Percentiles rank a stretch among this genome's conserved stretches.
Evolutionary conservation across 2,797 vertebrate genomes (phyloP).

Genomic region (Bradypodion ventrale): DNA sequence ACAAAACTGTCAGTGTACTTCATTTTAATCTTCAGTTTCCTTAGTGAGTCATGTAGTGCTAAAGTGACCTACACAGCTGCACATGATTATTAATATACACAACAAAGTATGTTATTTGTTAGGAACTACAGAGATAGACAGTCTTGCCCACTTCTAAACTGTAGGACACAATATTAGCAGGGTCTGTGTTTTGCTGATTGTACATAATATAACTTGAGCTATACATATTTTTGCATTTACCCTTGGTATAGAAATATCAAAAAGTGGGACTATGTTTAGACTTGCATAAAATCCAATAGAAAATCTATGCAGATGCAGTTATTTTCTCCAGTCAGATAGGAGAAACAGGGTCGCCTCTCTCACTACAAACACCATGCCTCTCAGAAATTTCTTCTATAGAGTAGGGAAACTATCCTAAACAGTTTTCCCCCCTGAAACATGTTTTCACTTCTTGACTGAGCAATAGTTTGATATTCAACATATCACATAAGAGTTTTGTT

Average conservation of each 20-base stretch:
- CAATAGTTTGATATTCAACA: background rate
- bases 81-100: background rate
- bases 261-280: background rate
- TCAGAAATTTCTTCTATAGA: no score
- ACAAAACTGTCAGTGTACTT: background rate
- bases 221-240: background rate
- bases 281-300: no score
- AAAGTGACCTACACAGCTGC: background rate
- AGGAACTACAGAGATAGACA: background rate
- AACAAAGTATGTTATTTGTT: background rate
- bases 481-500: background rate
- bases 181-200: background rate
- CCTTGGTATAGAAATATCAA: background rate
- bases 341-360: no score
- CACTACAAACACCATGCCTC: no score
- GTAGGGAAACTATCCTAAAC: no score
- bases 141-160: background rate
- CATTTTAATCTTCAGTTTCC: background rate
- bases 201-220: background rate
- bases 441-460: background rate
- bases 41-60: background rate
- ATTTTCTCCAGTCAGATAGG: background rate
- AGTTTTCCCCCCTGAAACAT: background rate
- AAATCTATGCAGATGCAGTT: background rate
- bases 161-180: background rate